phyloP scores from a whole-genome alignment of 1,140 invertebrate species.

The Panagrolaimus sp. region DNA sequence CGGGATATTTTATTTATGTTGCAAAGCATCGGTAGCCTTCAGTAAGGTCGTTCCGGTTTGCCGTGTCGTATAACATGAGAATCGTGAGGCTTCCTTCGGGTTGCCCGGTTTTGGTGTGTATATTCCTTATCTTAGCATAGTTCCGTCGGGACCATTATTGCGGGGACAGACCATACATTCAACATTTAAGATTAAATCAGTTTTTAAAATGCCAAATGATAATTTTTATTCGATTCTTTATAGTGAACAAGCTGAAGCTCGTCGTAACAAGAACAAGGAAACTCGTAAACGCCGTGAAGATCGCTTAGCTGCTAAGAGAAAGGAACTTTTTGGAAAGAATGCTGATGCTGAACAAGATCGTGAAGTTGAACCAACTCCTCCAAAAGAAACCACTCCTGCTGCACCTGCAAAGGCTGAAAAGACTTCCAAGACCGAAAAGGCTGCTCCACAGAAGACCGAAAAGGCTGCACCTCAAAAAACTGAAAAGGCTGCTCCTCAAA shows the following conservation, averaged over 20 bases:
- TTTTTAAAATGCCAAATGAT: no score
- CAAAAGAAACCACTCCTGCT: slow-evolving; percentile 4
- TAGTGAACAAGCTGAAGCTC: slow-evolving; percentile 92
- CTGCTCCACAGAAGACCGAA: slow-evolving; percentile 36
- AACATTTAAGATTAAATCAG: slow-evolving; percentile 20
- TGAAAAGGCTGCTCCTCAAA: slow-evolving; percentile 27
- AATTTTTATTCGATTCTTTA: no score
- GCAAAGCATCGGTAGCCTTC: slow-evolving; percentile 2
- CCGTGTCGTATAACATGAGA: slow-evolving; percentile 16
- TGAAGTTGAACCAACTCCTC: neutral
- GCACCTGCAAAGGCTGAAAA: slow-evolving; percentile 17
- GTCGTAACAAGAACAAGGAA: slow-evolving; percentile 87
- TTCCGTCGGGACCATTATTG: slow-evolving; percentile 6
- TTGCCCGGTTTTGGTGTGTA: slow-evolving; percentile 17
- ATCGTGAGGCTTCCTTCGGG: slow-evolving; percentile 17
- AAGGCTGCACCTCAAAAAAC: slow-evolving; percentile 32
- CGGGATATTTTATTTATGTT: slow-evolving; percentile 12
- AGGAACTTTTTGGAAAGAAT: slow-evolving; percentile 70
- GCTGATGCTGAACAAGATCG: neutral
- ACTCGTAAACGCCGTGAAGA: slow-evolving; percentile 89
- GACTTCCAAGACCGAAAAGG: slow-evolving; percentile 47
- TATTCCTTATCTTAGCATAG: slow-evolving; percentile 14
- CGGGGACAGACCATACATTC: neutral
- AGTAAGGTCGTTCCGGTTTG: slow-evolving; percentile 5
- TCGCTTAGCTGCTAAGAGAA: slow-evolving; percentile 82